Evolutionary conservation across 2,797 vertebrate species (phyloP), one percentile per base, ranked within the genome.

Genomic region (Acomys russatus): DNA sequence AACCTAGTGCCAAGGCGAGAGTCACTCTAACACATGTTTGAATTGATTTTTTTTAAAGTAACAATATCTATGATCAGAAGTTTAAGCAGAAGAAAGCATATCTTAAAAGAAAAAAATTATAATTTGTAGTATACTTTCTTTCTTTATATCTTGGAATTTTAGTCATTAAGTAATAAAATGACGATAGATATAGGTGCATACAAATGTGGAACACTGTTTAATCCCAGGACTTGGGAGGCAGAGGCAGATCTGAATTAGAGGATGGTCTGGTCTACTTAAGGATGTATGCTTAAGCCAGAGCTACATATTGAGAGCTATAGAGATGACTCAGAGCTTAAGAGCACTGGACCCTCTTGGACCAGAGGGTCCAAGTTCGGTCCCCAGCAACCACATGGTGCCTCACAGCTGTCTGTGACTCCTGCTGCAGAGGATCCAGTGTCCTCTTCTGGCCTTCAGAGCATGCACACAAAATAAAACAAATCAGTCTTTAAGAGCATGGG

Each of bases 141-240:
- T 97, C 97, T 98, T 96, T 98, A 85, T 97, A 96, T 97, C 97
- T 94, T 92, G 96, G 97, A 96, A 95, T 97, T 98, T 98, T 98
- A 97, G 95, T 98, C 98, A 97, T 94, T 94, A 98, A 98, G 95
- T 98, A 96, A 97, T 94, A 97, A 98, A 98, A 98, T 38, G 93
- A 95, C 92, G 96, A 89, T 96, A 76, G 97, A 87, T 92, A 96
- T 77, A 97, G 95, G n/a, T 89, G 92, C 85, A 88, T 70, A 89
- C 86, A 86, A 97, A 51, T 25, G 23, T 2, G 1, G 38, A 22
- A 5, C 35, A 74, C 10, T 6, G 17, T 73, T 76, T 49, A 15
- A 49, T 76, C 38, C 74, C 23, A 44, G 38, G 1, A 76, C 23
- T 76, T 49, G 38, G 22, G 73, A 49, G 11, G 11, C 38, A 76